Conservation (phyloP, 2,113 vertebrate genomes). For the Elephantulus edwardii region DNA sequence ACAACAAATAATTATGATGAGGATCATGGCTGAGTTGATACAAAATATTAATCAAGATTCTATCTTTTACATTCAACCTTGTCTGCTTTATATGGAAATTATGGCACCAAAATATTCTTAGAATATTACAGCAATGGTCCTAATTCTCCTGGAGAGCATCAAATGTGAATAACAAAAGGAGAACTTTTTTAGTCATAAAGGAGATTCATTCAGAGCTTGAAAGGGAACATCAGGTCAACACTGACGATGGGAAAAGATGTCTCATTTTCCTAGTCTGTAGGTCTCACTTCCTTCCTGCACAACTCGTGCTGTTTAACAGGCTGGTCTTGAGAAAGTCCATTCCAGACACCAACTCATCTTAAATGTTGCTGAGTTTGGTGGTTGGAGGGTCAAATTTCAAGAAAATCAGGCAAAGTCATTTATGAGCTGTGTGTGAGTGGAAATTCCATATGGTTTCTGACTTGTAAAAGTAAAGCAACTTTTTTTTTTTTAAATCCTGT, state of each 20-base stretch:
- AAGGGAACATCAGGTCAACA: slow-evolving; percentile 41
- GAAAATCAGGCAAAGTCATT: slow-evolving; percentile 60
- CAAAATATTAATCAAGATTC: background rate
- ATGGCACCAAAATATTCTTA: background rate
- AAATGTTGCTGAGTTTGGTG: slow-evolving; percentile 52
- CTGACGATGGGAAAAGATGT: background rate
- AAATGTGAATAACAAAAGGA: slow-evolving; percentile 10
- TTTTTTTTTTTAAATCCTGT: slow-evolving; percentile 22
- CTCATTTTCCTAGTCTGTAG: background rate
- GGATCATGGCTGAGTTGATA: too few species aligned
- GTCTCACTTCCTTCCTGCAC: slow-evolving; percentile 13
- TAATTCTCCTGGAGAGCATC: background rate
- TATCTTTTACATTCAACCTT: background rate
- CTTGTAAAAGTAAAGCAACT: slow-evolving; percentile 62
- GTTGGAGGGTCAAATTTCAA: slow-evolving; percentile 54
- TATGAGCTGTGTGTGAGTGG: background rate
- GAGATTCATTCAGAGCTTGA: background rate
- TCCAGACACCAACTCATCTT: slow-evolving; percentile 53
- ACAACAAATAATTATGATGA: too few species aligned
- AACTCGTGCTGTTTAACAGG: background rate
- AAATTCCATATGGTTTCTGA: slow-evolving; percentile 74
- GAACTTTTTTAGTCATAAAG: background rate
- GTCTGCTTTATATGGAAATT: background rate
- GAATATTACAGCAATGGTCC: background rate
- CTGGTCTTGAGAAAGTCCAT: background rate